These are phyloP conservation scores for Pecten maximus DNA, from an alignment of 2,888 invertebrate species.

Conservation along the genomic window DNA sequence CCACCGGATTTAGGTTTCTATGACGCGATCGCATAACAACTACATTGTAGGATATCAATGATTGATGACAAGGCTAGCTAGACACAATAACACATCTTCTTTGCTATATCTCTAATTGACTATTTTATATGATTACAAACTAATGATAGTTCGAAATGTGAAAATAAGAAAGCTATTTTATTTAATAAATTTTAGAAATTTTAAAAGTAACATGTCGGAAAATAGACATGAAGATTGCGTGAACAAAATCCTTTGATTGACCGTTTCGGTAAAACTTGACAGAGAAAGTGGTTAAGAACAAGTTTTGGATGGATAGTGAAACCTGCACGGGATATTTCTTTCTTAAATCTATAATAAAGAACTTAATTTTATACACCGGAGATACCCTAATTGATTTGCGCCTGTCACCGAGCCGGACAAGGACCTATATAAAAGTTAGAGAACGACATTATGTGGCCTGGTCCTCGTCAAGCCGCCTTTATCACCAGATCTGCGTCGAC, in stretches of 20 bases:
- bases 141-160: neutral
- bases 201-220: neutral
- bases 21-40: too few species aligned
- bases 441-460: neutral
- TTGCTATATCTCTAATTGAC: too few species aligned
- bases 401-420: neutral
- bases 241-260: neutral
- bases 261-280: neutral
- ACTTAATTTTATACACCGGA: slow-evolving; percentile 23
- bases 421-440: slow-evolving; percentile 17
- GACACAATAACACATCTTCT: too few species aligned
- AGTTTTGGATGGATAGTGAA: neutral
- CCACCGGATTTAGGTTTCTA: too few species aligned
- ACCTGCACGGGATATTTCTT: neutral
- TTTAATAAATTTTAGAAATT: neutral
- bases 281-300: neutral
- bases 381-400: neutral
- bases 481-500: neutral
- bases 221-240: slow-evolving; percentile 1
- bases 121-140: too few species aligned
- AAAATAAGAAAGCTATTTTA: neutral
- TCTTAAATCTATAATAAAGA: slow-evolving; percentile 21
- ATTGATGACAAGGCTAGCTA: too few species aligned
- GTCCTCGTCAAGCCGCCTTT: neutral
- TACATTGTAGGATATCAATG: too few species aligned